Evolutionary conservation across 2,113 vertebrate genomes (phyloP), one percentile per base, ranked within the genome.

Genomic region (Takifugu bimaculatus): DNA sequence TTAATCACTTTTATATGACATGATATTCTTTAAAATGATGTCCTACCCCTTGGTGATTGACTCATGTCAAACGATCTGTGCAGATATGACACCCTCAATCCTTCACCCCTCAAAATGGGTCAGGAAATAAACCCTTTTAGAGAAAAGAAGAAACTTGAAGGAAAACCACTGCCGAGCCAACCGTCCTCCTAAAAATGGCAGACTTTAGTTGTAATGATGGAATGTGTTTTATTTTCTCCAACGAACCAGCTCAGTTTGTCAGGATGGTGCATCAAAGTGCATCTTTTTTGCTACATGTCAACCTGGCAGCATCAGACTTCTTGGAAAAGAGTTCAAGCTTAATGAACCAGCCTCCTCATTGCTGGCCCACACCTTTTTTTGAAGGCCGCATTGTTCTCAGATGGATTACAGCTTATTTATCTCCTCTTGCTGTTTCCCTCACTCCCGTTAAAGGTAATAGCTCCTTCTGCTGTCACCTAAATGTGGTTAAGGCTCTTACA

Each of bases 401-500:
- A 57, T 60, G 52, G 57, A 78, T 80, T 68, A 58, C 27, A 39
- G 55, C 54, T 70, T 64, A 60, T 83, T 74, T 78, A 47, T 69
- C 62, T 53, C 57, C 10, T 29, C 50, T 73, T 56, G 62, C 26
- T 48, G 14, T 60, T 61, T 43, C 44, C n/a, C 55, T 61, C 69
- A 59, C 67, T 14, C 29, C 65, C 68, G 67, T 68, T 70, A 69
- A 52, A 63, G 44, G 66, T 70, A 78, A 80, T 60, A 63, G 57
- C 68, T 78, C 70, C 57, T 61, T 50, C 52, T 61, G 50, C 53
- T 44, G 56, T 70, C 77, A 67, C 64, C 68, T 42, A 64, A 82
- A 78, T 59, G 60, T 43, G 45, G 70, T 72, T 71, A 73, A 66
- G 68, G 53, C 77, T 68, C 72, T 81, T 71, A 73, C 75, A 59